Percentiles rank a stretch among this genome's conserved stretches.
Conservation (phyloP, 2,113 vertebrate genomes). For the Eleginops maclovinus region DNA sequence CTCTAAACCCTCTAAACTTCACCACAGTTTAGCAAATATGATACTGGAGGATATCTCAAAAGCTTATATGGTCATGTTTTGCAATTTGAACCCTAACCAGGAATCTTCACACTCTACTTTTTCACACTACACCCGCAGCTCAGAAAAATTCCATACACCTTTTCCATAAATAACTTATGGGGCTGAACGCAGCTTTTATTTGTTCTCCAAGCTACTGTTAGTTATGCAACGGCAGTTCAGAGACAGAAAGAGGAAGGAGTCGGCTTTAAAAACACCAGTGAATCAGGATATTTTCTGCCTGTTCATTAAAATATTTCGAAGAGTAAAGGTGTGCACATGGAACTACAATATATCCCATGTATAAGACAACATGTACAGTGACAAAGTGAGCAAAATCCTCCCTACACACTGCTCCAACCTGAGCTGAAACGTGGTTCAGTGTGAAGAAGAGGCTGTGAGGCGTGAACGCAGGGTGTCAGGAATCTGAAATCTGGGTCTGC, state of each 20-base stretch:
- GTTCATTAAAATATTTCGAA: neutral
- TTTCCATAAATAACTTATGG: neutral
- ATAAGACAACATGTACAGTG: too few relatives aligned
- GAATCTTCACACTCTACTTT: neutral
- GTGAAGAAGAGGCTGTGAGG: neutral
- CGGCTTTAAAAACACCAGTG: neutral
- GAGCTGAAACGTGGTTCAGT: constrained; percentile 10
- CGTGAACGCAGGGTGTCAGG: neutral
- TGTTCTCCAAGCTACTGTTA: neutral
- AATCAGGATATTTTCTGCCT: neutral
- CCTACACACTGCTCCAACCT: neutral
- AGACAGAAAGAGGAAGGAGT: neutral
- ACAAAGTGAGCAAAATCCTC: neutral
- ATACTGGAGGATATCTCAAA: neutral
- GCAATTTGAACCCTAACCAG: neutral
- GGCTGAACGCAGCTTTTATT: constrained; percentile 12
- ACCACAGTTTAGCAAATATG: too few relatives aligned
- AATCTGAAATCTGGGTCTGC: constrained; percentile 8
- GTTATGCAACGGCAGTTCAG: constrained; percentile 18
- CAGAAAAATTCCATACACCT: neutral
- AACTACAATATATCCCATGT: too few relatives aligned
- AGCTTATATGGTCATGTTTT: neutral
- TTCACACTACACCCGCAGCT: neutral
- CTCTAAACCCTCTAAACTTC: neutral
- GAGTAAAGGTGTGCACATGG: too few relatives aligned